Evolutionary conservation across 1,140 invertebrate species (phyloP), one percentile per base, ranked within the genome.

Genomic region (Steinernema khuongi): DNA sequence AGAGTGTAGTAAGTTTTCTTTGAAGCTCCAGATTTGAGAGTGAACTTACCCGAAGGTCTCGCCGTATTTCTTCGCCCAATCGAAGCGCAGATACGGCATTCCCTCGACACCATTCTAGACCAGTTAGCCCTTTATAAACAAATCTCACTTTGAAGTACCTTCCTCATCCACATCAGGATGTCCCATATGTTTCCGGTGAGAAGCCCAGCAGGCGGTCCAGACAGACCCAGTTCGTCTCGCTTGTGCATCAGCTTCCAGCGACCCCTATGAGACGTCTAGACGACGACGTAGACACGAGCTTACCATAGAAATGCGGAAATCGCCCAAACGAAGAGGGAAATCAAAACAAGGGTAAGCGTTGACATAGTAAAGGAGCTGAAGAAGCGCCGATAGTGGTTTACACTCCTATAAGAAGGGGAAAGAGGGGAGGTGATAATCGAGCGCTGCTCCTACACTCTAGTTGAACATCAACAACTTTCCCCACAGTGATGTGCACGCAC

Each of bases 31-130:
- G n/a, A 60, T 14, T 60, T 4, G 50, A 14, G 2, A 22, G 14
- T 22, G 22, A 60, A 4, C 50, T 60, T 60, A 60, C 50, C 50
- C 50, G 22, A 60, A 60, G 7, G 50, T 60, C 22, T 60, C 50
- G 7, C 50, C 50, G 22, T 60, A 60, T 22, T 60, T 60, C 50
- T 60, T 60, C 50, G 50, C 50, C 50, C 50, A 60, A 60, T 60
- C 7, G 19, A 60, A 60, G 7, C 50, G 50, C 50, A 60, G 19
- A 14, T 17, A 7, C 11, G 50, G 50, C 50, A 60, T 17, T n/a
- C 50, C 26, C 19, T 11, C 50, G 7, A 60, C 4, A 2, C 50
- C 50, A 26, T 60, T 60, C 50, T 60, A 60, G 22, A 26, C 4
- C 4, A 60, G 2, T 7, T 60, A 17, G 26, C 4, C 11, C 14